Evolutionary conservation across 2,888 invertebrate species (phyloP).

Genomic region (Theretra japonica): DNA sequence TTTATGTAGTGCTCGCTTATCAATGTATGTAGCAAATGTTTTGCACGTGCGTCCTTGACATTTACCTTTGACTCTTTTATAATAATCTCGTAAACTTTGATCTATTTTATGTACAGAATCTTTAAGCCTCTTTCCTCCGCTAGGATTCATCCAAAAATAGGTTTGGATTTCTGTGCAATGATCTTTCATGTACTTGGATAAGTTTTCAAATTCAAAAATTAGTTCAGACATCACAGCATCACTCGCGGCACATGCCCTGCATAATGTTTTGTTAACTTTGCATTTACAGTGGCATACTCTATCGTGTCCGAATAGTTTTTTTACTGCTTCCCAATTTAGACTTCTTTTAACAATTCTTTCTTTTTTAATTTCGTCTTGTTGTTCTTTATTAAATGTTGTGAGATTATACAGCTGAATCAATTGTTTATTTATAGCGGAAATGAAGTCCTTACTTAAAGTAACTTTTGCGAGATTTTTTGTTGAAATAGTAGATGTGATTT

Average conservation of each 20-base stretch:
- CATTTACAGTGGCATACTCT: conserved; percentile 68
- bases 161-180: conserved; percentile 76
- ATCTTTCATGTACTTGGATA: conserved; percentile 66
- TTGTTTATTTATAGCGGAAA: conserved; percentile 59
- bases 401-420: conserved; percentile 55
- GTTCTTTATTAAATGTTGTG: conserved; percentile 31
- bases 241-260: conserved; percentile 67
- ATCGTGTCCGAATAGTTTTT: conserved; percentile 61
- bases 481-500: conserved; percentile 42
- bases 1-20: conserved; percentile 53
- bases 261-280: conserved; percentile 63
- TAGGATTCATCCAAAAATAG: conserved; percentile 72
- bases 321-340: conserved; percentile 58
- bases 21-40: conserved; percentile 56
- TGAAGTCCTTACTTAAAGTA: conserved; percentile 59
- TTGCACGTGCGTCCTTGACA: conserved; percentile 67
- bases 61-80: conserved; percentile 67
- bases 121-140: conserved; percentile 64
- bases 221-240: conserved; percentile 70
- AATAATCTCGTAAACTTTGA: conserved; percentile 63
- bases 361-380: conserved; percentile 28
- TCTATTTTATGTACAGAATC: conserved; percentile 66
- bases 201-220: conserved; percentile 67
- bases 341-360: conserved; percentile 37
- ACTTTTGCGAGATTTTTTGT: conserved; percentile 47